Evolutionary conservation across 2,113 vertebrate genomes (phyloP), one percentile per base, ranked within the genome.

Genomic region (Ptyas mucosa): DNA sequence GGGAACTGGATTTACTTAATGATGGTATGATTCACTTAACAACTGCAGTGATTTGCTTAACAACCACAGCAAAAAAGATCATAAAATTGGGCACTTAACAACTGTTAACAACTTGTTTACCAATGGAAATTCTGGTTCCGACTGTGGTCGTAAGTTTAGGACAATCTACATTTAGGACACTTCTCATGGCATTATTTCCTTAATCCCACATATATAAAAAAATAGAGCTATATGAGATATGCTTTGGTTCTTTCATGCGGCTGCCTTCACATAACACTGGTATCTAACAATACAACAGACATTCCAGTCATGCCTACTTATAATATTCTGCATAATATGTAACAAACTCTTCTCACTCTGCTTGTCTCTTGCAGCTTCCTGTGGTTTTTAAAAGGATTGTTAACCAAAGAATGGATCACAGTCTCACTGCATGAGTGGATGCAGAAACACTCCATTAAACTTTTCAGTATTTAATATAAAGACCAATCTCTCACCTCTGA

Each of bases 341-440:
- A 98, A 98, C 97, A 98, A 98, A 98, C 97, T 97, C 97, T 98
- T 98, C 24, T 61, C 98, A 98, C 97, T 97, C 98, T 96, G 97
- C 98, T 97, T 98, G 98, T 97, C 97, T 98, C 97, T 97, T 97
- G 97, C 97, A 97, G 98, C 98, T 98, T 98, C 98, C 98, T 0
- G 94, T 96, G 97, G 98, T 97, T 98, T 98, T 97, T 96, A 95
- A 97, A 98, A 97, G 98, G 98, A 98, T 97, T 98, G 98, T 98
- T 99, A 99, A 99, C 97, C 98, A 98, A 98, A 98, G 98, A 98
- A 98, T 98, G 98, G 98, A 98, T 98, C 97, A 86, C 95, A 98
- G 96, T 98, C 96, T 98, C 97, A 97, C 98, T 98, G 98, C 98
- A 98, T 98, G 97, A 98, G 94, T 97, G 98, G 97, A 97, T 97